phyloP scores from a whole-genome alignment of 2,113 vertebrate genomes.

The Dasypus novemcinctus region DNA sequence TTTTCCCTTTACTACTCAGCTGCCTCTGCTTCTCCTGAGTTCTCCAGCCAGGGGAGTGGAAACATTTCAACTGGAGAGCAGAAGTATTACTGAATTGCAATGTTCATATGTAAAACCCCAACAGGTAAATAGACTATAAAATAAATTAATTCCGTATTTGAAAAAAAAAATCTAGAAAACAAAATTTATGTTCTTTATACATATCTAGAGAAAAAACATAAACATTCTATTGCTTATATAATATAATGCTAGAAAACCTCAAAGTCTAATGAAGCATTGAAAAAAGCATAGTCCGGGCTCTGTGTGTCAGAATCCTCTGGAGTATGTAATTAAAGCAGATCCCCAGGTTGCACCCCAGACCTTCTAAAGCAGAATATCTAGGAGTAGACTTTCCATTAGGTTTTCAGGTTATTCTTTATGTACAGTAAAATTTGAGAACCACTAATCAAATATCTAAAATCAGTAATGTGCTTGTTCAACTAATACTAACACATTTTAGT shows the following conservation, averaged over 20 bases:
- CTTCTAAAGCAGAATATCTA: neutral
- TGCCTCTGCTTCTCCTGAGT: neutral
- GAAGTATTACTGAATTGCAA: neutral
- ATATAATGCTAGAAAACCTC: neutral
- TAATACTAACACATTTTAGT: constrained; percentile 42
- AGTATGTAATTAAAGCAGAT: neutral
- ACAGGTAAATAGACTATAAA: neutral
- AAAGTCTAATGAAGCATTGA: neutral
- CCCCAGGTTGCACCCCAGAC: neutral
- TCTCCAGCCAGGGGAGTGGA: neutral
- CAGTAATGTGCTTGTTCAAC: constrained; percentile 59
- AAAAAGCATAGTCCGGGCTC: neutral
- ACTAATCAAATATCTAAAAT: constrained; percentile 66
- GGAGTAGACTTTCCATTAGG: neutral
- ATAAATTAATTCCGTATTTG: neutral
- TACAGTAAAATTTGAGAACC: neutral
- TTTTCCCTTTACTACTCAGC: neutral
- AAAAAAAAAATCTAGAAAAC: constrained; percentile 11
- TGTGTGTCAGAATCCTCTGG: neutral
- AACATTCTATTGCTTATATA: neutral
- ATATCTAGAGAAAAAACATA: neutral
- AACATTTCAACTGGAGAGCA: neutral
- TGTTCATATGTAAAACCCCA: neutral
- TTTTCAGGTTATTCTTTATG: neutral
- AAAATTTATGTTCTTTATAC: neutral